phyloP scores from a whole-genome alignment of 2,113 vertebrate genomes.

The Ranitomeya variabilis region DNA sequence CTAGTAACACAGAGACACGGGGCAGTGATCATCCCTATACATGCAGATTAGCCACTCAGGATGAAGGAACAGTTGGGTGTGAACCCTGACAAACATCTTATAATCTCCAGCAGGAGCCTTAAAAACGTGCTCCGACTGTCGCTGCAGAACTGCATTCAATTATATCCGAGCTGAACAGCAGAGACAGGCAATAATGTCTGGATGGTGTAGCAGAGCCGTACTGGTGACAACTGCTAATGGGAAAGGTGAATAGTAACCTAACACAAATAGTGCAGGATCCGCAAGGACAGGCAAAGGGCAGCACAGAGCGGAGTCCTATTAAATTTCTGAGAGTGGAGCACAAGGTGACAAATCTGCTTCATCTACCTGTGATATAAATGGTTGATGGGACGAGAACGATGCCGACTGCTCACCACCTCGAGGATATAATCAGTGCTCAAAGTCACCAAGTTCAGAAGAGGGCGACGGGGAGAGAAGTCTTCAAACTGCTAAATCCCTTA shows the following conservation, averaged over 20 bases:
- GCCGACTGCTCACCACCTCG: neutral
- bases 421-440: neutral
- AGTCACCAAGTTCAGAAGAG: neutral
- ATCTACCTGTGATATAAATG: slow-evolving; percentile 6
- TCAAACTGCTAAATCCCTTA: no score
- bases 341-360: neutral
- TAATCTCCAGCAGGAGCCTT: neutral
- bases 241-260: slow-evolving; percentile 24
- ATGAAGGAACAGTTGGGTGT: neutral
- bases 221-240: neutral
- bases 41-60: neutral
- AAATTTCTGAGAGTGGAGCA: neutral
- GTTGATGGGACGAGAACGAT: neutral
- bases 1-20: neutral
- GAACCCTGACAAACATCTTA: neutral
- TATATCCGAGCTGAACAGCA: neutral
- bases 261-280: neutral
- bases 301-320: slow-evolving; percentile 4
- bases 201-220: neutral
- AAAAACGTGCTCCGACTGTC: neutral
- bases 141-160: neutral
- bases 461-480: no score
- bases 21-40: neutral
- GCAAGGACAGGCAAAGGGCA: neutral
- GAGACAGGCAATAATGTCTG: neutral